These are phyloP conservation scores for Ascaphus truei DNA, from an alignment of 2,113 vertebrate genomes.

Conservation along the genomic window DNA sequence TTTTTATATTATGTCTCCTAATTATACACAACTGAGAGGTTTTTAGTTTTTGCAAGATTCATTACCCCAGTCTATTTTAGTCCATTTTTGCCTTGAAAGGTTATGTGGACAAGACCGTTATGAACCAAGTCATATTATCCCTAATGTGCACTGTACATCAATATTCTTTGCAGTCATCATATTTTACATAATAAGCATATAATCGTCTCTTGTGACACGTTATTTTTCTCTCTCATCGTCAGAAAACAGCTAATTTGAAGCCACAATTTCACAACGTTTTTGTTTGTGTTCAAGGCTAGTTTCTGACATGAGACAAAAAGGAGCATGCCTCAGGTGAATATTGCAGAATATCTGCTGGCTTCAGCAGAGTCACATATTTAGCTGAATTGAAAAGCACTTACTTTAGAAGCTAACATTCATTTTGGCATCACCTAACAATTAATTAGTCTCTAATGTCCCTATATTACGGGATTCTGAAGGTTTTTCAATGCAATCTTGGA, in stretches of 20 bases:
- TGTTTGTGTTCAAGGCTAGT: constrained; percentile 32
- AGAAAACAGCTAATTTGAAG: background rate
- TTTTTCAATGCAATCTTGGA: background rate
- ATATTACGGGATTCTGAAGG: constrained; percentile 43
- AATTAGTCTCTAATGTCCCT: constrained; percentile 48
- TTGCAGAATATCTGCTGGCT: constrained; percentile 43
- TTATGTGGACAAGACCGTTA: background rate
- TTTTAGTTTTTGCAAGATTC: too few species aligned
- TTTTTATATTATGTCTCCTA: too few species aligned
- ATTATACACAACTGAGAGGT: too few species aligned
- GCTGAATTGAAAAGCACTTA: constrained; percentile 41
- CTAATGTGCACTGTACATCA: background rate
- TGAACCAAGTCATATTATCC: background rate
- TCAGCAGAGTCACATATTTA: constrained; percentile 50
- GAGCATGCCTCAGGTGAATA: constrained; percentile 40
- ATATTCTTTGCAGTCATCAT: background rate
- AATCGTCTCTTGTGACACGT: constrained; percentile 20
- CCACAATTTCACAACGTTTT: constrained; percentile 10
- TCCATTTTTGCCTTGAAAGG: background rate
- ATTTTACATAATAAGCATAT: constrained; percentile 22
- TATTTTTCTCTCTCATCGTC: constrained; percentile 22
- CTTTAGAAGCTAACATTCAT: constrained; percentile 41
- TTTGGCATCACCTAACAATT: constrained; percentile 40
- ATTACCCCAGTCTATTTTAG: background rate
- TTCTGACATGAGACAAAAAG: constrained; percentile 26